Evolutionary conservation across 1,140 invertebrate genomes (phyloP).

Genomic region (Procambarus virginalis): DNA sequence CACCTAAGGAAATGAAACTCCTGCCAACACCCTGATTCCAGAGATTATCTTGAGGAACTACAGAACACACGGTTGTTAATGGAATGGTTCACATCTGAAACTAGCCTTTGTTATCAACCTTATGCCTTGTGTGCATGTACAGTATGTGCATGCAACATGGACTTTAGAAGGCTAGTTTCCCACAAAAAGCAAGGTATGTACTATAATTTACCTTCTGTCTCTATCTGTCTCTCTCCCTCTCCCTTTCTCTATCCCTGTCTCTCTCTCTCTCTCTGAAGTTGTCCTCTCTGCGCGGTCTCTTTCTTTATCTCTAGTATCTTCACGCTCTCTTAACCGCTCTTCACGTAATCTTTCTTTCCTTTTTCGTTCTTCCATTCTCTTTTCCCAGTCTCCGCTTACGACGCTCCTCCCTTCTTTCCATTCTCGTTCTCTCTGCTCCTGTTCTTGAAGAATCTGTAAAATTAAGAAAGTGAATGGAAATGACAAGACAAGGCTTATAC

Average conservation of each 20-base stretch:
- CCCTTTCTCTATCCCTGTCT: slow-evolving; percentile 52
- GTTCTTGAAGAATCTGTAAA: slow-evolving; percentile 27
- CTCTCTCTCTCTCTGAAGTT: slow-evolving; percentile 71
- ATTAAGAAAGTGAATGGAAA: not conserved
- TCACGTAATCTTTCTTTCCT: slow-evolving; percentile 47
- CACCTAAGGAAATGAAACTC: too few relatives aligned
- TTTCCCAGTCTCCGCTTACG: slow-evolving; percentile 61
- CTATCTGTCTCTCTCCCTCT: not conserved
- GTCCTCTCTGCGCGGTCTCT: slow-evolving; percentile 44
- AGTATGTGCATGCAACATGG: too few relatives aligned
- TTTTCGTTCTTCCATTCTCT: slow-evolving; percentile 62
- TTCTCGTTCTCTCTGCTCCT: slow-evolving; percentile 51
- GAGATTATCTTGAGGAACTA: too few relatives aligned
- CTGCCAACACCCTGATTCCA: too few relatives aligned
- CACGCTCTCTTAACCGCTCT: slow-evolving; percentile 39
- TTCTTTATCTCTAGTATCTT: slow-evolving; percentile 55
- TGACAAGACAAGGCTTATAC: not conserved
- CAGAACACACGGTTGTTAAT: too few relatives aligned
- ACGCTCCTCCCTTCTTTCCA: slow-evolving; percentile 60
- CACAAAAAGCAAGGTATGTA: not conserved
- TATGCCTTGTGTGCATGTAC: too few relatives aligned
- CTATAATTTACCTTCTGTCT: not conserved
- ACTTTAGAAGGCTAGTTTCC: too few relatives aligned
- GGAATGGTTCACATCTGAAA: too few relatives aligned
- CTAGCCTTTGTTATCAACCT: too few relatives aligned